These are phyloP conservation scores for Phasia obesa DNA, from an alignment of 2,888 invertebrate species.

Conservation along the genomic window DNA sequence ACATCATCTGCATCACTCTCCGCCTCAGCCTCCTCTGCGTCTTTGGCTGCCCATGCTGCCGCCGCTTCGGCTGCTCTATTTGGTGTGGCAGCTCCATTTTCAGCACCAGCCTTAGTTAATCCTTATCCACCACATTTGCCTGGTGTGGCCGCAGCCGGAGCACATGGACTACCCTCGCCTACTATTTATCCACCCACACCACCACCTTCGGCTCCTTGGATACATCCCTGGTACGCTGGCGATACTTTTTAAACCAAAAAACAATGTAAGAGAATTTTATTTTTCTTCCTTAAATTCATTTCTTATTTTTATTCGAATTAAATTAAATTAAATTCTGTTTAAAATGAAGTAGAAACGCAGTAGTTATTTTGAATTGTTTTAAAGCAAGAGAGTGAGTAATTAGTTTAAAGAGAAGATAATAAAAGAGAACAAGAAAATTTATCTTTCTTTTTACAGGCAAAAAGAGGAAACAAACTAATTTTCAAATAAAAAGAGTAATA, in stretches of 20 bases:
- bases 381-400: neutral
- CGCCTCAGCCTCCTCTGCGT: conserved; percentile 64
- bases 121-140: conserved; percentile 72
- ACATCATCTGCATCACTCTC: conserved; percentile 59
- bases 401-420: no score
- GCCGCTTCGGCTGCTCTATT: conserved; percentile 70
- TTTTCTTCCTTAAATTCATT: neutral
- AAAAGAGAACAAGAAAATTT: no score
- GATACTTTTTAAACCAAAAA: conserved; percentile 79
- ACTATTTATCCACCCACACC: conserved; percentile 83
- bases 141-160: conserved; percentile 74
- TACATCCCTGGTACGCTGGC: conserved; percentile 82
- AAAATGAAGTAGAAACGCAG: neutral
- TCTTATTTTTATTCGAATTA: neutral
- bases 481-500: no score
- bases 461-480: no score
- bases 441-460: no score
- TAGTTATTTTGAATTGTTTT: neutral
- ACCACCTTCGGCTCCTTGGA: conserved; percentile 82
- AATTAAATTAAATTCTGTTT: neutral
- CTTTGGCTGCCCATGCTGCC: conserved; percentile 67
- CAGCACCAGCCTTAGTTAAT: conserved; percentile 71
- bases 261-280: conserved; percentile 47
- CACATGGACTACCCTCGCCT: conserved; percentile 82
- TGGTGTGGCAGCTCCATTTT: conserved; percentile 68